Conservation (phyloP, 2,113 vertebrate species). For the Pheucticus melanocephalus region DNA sequence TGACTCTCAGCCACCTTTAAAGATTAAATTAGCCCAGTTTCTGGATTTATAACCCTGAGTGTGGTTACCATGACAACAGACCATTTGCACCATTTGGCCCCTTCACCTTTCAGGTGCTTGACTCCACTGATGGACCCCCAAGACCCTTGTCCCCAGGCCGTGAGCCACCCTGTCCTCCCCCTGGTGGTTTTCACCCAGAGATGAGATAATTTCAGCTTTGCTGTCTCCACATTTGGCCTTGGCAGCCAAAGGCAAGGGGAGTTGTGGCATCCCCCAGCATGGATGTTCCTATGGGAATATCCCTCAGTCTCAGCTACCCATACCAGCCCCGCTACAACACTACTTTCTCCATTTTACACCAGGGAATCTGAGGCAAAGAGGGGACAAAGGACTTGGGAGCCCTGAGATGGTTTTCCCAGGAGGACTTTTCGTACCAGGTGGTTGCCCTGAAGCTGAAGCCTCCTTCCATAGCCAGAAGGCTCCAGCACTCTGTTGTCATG, state of each 20-base stretch:
- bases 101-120: not conserved
- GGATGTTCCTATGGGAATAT: not conserved
- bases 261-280: not conserved
- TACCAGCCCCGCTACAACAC: fast-evolving
- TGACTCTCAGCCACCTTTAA: not conserved
- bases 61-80: not conserved
- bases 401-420: not conserved
- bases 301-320: not conserved
- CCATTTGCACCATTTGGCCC: not conserved
- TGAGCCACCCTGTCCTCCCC: not conserved
- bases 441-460: not conserved
- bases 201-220: not conserved
- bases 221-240: not conserved
- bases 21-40: not conserved
- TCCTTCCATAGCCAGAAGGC: not conserved
- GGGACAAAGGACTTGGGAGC: not conserved
- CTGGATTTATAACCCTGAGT: not conserved
- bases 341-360: not conserved
- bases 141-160: not conserved
- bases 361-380: not conserved
- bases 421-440: not conserved
- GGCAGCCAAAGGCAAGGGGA: not conserved
- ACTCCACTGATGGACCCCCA: not conserved
- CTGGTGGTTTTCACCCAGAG: not conserved
- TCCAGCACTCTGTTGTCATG: not conserved